A percentile compares a stretch with the other conserved stretches of the same genome.
These are phyloP conservation scores for Polyodon spathula DNA, from an alignment of 2,113 vertebrate species.

Conservation along the genomic window DNA sequence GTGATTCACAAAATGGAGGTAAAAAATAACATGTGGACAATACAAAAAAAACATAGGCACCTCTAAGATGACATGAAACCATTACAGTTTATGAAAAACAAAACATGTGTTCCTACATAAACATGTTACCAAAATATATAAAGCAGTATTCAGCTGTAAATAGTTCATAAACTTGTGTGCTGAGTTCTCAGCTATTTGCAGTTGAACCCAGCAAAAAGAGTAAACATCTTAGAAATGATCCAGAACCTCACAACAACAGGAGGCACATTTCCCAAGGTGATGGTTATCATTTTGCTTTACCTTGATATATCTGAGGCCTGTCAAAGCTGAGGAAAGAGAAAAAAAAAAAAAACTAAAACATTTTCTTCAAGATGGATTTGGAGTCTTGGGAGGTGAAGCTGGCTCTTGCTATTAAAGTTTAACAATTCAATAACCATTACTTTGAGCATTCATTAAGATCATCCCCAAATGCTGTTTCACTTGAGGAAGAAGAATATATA, in stretches of 20 bases:
- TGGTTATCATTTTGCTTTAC: slow-evolving; percentile 55
- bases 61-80: no score
- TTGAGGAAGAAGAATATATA: no score
- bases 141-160: no score
- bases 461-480: no score
- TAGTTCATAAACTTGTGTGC: no score
- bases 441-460: slow-evolving; percentile 38
- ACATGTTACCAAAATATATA: no score
- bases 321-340: slow-evolving; percentile 36
- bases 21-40: no score
- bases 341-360: no score
- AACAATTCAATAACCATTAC: slow-evolving; percentile 45
- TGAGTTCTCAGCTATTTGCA: slow-evolving; percentile 4
- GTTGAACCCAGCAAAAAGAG: slow-evolving; percentile 31
- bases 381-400: slow-evolving; percentile 39
- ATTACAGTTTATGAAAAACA: no score
- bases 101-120: no score
- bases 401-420: slow-evolving; percentile 41
- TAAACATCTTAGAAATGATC: slow-evolving; percentile 29
- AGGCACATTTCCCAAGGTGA: slow-evolving; percentile 35
- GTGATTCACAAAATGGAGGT: no score
- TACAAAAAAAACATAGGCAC: no score
- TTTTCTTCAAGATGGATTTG: slow-evolving; percentile 37
- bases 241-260: slow-evolving; percentile 31
- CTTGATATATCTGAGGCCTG: slow-evolving; percentile 50